phyloP scores from a whole-genome alignment of 1,140 invertebrate species.

The Mya arenaria region DNA sequence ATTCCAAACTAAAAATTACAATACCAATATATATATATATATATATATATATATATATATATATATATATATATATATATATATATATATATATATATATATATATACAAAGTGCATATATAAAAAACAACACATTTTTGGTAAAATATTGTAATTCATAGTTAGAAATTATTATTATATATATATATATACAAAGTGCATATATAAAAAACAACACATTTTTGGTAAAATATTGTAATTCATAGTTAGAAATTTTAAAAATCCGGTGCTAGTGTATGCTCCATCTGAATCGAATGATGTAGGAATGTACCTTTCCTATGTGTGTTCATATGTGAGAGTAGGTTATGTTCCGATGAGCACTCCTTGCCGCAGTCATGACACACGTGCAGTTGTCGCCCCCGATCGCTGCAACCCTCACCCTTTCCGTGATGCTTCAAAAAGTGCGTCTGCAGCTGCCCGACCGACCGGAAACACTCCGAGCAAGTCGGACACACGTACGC shows the following conservation, averaged over 20 bases:
- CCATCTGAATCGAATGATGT: background rate
- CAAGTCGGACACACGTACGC: slow-evolving; percentile 75
- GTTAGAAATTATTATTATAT: background rate
- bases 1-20: no score
- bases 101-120: no score
- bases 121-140: background rate
- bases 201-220: background rate
- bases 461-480: slow-evolving; percentile 66
- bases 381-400: slow-evolving; percentile 61
- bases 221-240: background rate
- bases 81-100: no score
- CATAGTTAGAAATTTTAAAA: background rate
- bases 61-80: no score
- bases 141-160: background rate
- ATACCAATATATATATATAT: no score
- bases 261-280: background rate
- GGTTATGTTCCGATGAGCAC: slow-evolving; percentile 75
- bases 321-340: slow-evolving; percentile 79
- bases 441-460: slow-evolving; percentile 75
- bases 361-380: slow-evolving; percentile 79
- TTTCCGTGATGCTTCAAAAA: slow-evolving; percentile 73
- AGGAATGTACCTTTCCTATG: slow-evolving; percentile 74
- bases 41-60: no score
- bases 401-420: slow-evolving; percentile 55
- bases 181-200: background rate